These are phyloP conservation scores for Timandra comae DNA, from an alignment of 2,888 invertebrate species.

Conservation along the genomic window DNA sequence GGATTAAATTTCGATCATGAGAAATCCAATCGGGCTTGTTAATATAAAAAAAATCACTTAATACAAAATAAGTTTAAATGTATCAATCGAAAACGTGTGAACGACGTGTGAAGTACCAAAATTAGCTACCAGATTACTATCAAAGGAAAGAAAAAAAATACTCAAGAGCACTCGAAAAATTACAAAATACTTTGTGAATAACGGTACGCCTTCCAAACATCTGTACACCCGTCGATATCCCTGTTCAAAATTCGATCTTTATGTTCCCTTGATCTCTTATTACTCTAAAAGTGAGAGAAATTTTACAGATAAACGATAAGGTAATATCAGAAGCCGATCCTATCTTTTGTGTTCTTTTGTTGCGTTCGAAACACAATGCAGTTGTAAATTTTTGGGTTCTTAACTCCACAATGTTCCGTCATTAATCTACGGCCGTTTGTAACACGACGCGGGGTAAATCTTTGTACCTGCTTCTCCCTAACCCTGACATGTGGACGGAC, in stretches of 20 bases:
- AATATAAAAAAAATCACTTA: too few species aligned
- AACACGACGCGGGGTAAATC: conserved; percentile 64
- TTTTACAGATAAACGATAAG: conserved; percentile 68
- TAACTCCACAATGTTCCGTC: conserved; percentile 72
- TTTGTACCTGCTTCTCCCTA: conserved; percentile 70
- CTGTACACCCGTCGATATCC: conserved; percentile 44
- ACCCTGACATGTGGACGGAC: conserved; percentile 68
- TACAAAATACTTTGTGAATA: conserved; percentile 22
- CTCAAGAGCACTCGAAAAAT: conserved; percentile 22
- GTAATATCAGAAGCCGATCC: conserved; percentile 73
- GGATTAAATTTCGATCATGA: too few species aligned
- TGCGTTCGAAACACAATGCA: conserved; percentile 57
- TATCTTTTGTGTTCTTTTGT: conserved; percentile 69
- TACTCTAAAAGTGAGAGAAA: conserved; percentile 69
- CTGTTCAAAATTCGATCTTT: conserved; percentile 50
- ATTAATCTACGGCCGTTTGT: conserved; percentile 71
- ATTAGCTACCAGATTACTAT: conserved; percentile 28
- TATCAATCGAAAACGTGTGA: too few species aligned
- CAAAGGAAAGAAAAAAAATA: conserved; percentile 15
- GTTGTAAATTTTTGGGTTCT: conserved; percentile 76
- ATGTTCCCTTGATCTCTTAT: too few species aligned
- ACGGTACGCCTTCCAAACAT: conserved; percentile 69
- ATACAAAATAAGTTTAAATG: too few species aligned
- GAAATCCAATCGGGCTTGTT: too few species aligned
- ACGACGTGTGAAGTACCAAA: conserved; percentile 27